Conservation (phyloP, 2,113 vertebrate genomes). For the Corapipo altera region DNA sequence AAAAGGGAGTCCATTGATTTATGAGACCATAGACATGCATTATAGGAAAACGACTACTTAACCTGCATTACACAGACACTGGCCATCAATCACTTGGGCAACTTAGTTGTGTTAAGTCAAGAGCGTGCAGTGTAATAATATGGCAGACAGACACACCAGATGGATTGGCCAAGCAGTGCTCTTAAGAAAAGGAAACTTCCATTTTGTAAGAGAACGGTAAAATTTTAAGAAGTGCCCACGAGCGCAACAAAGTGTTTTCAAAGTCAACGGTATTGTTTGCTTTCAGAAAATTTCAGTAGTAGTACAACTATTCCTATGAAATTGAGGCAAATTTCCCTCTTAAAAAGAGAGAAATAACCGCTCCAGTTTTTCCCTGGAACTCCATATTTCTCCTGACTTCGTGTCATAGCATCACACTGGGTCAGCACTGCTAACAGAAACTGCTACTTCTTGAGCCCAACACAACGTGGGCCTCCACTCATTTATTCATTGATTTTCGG, state of each 20-base stretch:
- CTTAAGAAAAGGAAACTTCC: background rate
- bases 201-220: background rate
- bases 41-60: background rate
- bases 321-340: background rate
- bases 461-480: background rate
- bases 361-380: background rate
- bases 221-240: background rate
- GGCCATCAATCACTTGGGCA: background rate
- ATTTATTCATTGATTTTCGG: background rate
- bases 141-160: background rate
- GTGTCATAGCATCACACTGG: background rate
- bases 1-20: background rate
- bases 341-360: background rate
- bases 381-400: background rate
- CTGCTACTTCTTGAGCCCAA: background rate
- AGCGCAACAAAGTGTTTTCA: background rate
- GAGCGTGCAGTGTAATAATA: background rate
- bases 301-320: background rate
- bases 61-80: conserved; percentile 25
- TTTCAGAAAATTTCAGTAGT: background rate
- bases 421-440: background rate
- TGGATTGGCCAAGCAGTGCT: background rate
- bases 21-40: background rate
- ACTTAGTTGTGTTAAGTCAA: background rate
- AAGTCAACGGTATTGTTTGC: background rate